Evolutionary conservation across 2,888 invertebrate genomes (phyloP).

Genomic region (Parelbella ahira): DNA sequence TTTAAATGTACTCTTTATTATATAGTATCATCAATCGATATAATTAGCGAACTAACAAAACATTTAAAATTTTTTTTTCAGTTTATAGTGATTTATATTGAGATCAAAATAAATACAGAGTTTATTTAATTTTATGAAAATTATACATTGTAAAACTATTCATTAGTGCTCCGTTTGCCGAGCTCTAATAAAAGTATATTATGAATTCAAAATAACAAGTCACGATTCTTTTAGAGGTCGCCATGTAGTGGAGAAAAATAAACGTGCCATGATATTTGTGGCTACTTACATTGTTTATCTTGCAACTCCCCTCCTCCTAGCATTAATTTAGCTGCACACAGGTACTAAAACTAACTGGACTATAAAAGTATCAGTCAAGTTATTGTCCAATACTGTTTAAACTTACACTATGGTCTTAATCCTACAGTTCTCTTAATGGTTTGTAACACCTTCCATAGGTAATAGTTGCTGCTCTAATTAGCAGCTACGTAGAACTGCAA

Average conservation of each 20-base stretch:
- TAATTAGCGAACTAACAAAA: slow-evolving; percentile 79
- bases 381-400: too few species aligned
- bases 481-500: too few species aligned
- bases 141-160: slow-evolving; percentile 77
- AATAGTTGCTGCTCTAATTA: too few species aligned
- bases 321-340: too few species aligned
- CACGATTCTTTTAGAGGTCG: slow-evolving; percentile 81
- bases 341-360: too few species aligned
- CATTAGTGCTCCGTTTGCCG: slow-evolving; percentile 67
- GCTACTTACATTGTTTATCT: slow-evolving; percentile 62
- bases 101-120: slow-evolving; percentile 78
- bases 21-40: slow-evolving; percentile 79
- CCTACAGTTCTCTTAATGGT: too few species aligned
- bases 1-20: slow-evolving; percentile 80
- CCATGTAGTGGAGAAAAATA: slow-evolving; percentile 82
- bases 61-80: slow-evolving; percentile 68
- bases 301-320: slow-evolving; percentile 13
- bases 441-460: too few species aligned
- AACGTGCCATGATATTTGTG: slow-evolving; percentile 82
- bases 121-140: slow-evolving; percentile 80
- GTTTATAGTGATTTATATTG: slow-evolving; percentile 77
- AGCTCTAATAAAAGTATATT: slow-evolving; percentile 72
- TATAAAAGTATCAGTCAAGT: too few species aligned
- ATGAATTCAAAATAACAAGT: slow-evolving; percentile 79
- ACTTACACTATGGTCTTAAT: too few species aligned